These are phyloP conservation scores for Drosophila malerkotliana DNA, from an alignment of 1,140 invertebrate species.

Conservation along the genomic window DNA sequence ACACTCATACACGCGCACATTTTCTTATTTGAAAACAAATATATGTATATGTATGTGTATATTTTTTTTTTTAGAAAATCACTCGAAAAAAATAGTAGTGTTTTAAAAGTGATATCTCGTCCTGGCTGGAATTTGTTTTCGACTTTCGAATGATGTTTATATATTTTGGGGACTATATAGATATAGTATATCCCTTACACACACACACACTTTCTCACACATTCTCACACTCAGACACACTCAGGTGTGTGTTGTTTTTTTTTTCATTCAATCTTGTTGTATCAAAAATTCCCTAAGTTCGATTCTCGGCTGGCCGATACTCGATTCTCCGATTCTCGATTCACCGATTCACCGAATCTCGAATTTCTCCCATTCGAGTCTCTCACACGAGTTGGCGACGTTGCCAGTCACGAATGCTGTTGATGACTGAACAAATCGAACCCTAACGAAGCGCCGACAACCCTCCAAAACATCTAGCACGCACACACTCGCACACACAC, in stretches of 20 bases:
- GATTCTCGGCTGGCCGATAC: neutral
- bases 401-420: slow-evolving; percentile 84
- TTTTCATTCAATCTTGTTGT: neutral
- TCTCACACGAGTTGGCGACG: slow-evolving; percentile 68
- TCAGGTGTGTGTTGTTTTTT: neutral
- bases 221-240: slow-evolving; percentile 2
- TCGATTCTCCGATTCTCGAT: slow-evolving; percentile 41
- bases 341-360: slow-evolving; percentile 50
- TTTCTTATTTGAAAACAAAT: slow-evolving; percentile 26
- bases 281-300: neutral
- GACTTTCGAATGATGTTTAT: too few species aligned
- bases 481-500: neutral
- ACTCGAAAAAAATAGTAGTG: slow-evolving; percentile 56
- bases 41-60: neutral
- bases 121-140: slow-evolving; percentile 18
- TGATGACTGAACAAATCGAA: slow-evolving; percentile 83
- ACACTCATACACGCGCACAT: slow-evolving; percentile 63
- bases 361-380: slow-evolving; percentile 26
- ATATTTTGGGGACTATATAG: neutral
- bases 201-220: neutral
- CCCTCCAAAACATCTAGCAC: slow-evolving; percentile 53
- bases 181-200: slow-evolving; percentile 1
- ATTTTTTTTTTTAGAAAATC: slow-evolving; percentile 12
- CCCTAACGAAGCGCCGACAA: slow-evolving; percentile 76
- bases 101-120: slow-evolving; percentile 2